Evolutionary conservation across 2,113 vertebrate species (phyloP).

Genomic region (Forbesichthys agassizii): DNA sequence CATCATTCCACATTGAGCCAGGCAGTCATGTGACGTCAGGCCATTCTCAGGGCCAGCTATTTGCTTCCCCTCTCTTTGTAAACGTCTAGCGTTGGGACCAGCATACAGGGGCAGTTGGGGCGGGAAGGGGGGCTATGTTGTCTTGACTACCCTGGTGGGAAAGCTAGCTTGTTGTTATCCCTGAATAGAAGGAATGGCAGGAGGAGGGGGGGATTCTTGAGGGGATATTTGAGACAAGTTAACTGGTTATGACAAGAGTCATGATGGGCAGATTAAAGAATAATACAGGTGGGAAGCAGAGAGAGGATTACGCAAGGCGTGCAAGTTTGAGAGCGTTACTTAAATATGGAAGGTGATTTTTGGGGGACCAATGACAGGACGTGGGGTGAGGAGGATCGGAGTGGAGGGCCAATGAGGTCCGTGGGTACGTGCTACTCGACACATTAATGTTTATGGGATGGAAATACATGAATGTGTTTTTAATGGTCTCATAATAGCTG

Average conservation of each 20-base stretch:
- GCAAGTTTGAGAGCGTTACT: background rate
- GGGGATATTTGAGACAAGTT: constrained; percentile 1
- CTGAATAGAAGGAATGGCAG: constrained; percentile 46
- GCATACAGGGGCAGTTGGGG: constrained; percentile 4
- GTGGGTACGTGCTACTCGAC: constrained; percentile 38
- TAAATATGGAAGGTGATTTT: background rate
- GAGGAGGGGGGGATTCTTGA: constrained; percentile 13
- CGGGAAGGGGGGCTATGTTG: constrained; percentile 43
- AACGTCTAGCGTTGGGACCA: constrained; percentile 31
- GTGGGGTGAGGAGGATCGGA: constrained; percentile 25
- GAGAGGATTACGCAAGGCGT: background rate
- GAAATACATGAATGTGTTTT: constrained; percentile 49
- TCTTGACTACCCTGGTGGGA: constrained; percentile 63
- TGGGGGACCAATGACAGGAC: constrained; percentile 18
- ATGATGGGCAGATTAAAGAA: background rate
- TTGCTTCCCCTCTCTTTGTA: constrained; percentile 49
- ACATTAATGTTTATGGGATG: constrained; percentile 44
- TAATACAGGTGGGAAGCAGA: background rate
- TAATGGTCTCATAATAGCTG: constrained; percentile 30
- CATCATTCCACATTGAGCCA: constrained; percentile 2
- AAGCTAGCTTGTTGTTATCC: constrained; percentile 60
- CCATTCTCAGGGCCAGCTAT: background rate
- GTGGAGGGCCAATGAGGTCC: constrained; percentile 17
- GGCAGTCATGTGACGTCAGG: background rate
- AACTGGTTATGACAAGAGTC: constrained; percentile 13